Evolutionary conservation across 2,888 invertebrate genomes (phyloP).

Genomic region (Drosophila gaucha): DNA sequence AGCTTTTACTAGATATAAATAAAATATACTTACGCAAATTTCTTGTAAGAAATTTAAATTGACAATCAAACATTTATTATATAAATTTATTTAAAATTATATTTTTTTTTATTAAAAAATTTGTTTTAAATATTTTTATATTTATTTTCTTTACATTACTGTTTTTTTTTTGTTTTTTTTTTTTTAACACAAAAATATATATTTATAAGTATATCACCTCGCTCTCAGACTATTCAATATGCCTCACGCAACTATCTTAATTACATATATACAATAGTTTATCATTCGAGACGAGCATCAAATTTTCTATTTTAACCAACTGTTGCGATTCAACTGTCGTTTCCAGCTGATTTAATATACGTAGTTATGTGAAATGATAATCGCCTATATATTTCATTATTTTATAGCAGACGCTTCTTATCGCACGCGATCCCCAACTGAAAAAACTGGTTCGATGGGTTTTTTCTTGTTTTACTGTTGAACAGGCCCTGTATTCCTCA

Average conservation of each 20-base stretch:
- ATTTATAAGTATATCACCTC: too few relatives aligned
- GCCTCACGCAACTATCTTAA: neutral
- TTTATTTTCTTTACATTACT: too few relatives aligned
- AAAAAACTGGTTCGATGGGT: conserved; percentile 68
- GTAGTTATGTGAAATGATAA: conserved; percentile 32
- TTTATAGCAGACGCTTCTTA: conserved; percentile 19
- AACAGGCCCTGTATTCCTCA: conserved; percentile 25
- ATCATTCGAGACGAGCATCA: conserved; percentile 12
- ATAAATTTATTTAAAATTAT: too few relatives aligned
- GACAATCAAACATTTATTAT: too few relatives aligned
- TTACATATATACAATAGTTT: conserved; percentile 1
- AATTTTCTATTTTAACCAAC: conserved; percentile 3
- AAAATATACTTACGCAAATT: too few relatives aligned
- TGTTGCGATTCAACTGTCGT: conserved; percentile 17
- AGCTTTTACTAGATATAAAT: too few relatives aligned
- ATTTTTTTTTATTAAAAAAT: too few relatives aligned
- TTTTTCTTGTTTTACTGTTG: conserved; percentile 51
- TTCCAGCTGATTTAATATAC: conserved; percentile 12
- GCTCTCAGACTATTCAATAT: neutral
- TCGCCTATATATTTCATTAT: conserved; percentile 28
- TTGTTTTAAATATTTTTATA: too few relatives aligned
- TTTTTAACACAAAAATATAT: too few relatives aligned
- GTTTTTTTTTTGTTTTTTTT: too few relatives aligned
- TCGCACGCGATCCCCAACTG: neutral
- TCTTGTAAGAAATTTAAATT: too few relatives aligned